Conservation (phyloP, 2,888 invertebrate genomes). For the Synergus itoensis region DNA sequence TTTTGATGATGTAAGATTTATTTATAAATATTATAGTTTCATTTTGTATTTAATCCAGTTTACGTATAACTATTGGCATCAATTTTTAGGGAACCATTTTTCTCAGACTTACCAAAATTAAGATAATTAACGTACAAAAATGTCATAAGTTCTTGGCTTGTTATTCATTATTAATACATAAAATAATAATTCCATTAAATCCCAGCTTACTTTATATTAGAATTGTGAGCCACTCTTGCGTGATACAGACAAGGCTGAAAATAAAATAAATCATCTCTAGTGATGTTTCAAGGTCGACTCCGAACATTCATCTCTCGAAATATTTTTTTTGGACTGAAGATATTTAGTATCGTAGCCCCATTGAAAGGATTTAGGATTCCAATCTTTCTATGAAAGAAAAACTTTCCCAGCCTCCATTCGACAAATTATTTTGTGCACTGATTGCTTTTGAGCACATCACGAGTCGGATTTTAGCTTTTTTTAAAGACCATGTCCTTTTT, state of each 20-base stretch:
- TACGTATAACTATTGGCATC: no score
- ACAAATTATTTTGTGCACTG: background rate
- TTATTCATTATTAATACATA: background rate
- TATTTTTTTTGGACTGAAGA: conserved; percentile 16
- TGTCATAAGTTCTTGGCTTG: background rate
- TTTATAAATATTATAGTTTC: no score
- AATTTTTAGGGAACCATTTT: no score
- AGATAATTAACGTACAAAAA: no score
- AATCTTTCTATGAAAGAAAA: background rate
- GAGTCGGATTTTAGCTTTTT: background rate
- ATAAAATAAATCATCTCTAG: conserved; percentile 29
- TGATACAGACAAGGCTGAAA: background rate
- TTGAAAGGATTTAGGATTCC: background rate
- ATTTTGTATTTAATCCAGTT: no score
- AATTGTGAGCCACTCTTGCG: conserved; percentile 17
- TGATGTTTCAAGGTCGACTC: conserved; percentile 26
- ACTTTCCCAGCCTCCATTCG: background rate
- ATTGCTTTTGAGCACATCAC: background rate
- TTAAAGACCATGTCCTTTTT: no score
- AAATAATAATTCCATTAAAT: conserved; percentile 11
- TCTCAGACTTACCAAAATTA: no score
- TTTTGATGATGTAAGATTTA: no score
- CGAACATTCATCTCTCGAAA: conserved; percentile 14
- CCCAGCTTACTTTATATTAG: background rate
- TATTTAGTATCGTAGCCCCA: conserved; percentile 4